phyloP scores from a whole-genome alignment of 2,797 vertebrate genomes.

The Poecile montanus region DNA sequence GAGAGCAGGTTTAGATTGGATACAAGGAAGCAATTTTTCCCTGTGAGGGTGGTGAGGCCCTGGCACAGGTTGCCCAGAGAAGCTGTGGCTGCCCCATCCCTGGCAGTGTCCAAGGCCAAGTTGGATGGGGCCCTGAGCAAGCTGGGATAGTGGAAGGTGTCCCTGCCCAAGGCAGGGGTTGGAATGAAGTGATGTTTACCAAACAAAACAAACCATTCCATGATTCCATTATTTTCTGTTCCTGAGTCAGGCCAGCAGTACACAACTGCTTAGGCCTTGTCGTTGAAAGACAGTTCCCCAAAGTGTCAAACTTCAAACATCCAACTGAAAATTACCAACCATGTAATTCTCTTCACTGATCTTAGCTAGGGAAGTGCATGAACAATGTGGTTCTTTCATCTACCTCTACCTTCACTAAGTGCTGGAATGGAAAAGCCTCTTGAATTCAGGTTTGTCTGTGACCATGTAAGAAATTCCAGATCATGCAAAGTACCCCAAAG shows the following conservation, averaged over 20 bases:
- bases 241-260: neutral
- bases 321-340: neutral
- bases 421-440: neutral
- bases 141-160: neutral
- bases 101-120: neutral
- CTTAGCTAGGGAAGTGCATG: neutral
- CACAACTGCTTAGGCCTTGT: neutral
- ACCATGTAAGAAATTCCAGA: neutral
- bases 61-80: rapidly evolving
- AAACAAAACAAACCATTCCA: neutral
- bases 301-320: neutral
- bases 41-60: rapidly evolving
- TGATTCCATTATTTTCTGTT: neutral
- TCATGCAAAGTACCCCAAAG: neutral
- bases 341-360: neutral
- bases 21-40: neutral
- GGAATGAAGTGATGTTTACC: neutral
- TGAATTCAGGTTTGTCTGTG: neutral
- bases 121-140: neutral
- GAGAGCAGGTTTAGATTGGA: rapidly evolving
- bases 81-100: neutral
- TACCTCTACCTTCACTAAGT: neutral
- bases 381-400: neutral
- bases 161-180: neutral
- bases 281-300: neutral